phyloP scores from a whole-genome alignment of 2,113 vertebrate genomes.

The Rutilus rutilus region DNA sequence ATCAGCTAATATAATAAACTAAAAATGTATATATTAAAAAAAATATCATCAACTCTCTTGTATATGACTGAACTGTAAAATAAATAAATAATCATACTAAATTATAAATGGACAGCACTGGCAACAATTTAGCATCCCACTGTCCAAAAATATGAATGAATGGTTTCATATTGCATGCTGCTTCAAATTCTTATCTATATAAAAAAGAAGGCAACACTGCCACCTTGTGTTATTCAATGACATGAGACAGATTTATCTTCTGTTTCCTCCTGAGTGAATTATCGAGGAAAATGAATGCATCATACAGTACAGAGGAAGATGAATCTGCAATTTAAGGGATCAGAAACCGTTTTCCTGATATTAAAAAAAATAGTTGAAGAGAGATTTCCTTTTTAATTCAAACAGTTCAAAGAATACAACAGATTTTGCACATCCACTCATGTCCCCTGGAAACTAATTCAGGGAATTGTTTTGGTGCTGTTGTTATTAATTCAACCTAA shows the following conservation, averaged over 20 bases:
- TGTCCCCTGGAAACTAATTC: not conserved
- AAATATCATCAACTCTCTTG: not conserved
- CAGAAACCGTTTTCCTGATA: not conserved
- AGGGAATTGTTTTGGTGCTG: not conserved
- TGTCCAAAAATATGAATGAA: not conserved
- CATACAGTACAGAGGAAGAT: not conserved
- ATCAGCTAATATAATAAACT: not conserved
- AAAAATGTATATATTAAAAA: not conserved
- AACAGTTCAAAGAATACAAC: not conserved
- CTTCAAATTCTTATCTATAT: not conserved
- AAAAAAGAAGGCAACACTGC: not conserved
- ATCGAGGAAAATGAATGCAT: not conserved
- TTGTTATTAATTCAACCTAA: not conserved
- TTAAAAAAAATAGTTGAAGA: not conserved
- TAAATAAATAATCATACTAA: not conserved
- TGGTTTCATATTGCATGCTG: no score
- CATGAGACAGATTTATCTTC: not conserved
- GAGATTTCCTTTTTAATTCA: not conserved
- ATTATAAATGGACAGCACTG: not conserved
- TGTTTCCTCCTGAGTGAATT: not conserved
- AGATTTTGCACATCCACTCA: no score
- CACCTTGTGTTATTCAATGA: slow-evolving; percentile 5
- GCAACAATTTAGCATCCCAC: not conserved
- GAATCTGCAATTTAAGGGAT: not conserved
- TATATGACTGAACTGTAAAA: not conserved